Percentiles rank a stretch among this genome's conserved stretches.
Evolutionary conservation across 2,888 invertebrate species (phyloP).

Genomic region (Andricus curvator): DNA sequence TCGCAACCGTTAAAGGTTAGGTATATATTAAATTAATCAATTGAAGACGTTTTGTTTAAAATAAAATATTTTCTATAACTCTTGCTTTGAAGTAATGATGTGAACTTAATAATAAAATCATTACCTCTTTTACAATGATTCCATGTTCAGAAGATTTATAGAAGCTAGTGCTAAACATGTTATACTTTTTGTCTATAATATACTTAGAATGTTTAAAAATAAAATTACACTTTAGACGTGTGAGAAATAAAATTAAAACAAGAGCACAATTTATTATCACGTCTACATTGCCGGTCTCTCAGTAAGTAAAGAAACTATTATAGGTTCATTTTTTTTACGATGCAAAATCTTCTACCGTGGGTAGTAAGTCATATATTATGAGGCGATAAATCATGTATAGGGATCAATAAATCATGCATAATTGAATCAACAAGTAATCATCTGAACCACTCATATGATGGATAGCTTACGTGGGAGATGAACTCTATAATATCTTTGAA

Average conservation of each 20-base stretch:
- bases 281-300: not conserved
- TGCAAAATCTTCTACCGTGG: not conserved
- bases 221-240: conserved; percentile 1
- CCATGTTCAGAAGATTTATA: not conserved
- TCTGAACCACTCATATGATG: not conserved
- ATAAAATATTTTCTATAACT: not conserved
- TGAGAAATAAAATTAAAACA: conserved; percentile 11
- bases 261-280: conserved; percentile 15
- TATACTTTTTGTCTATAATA: not conserved
- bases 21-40: not conserved
- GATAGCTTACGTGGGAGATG: conserved; percentile 8
- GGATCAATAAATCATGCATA: conserved; percentile 22
- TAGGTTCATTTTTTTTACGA: not conserved
- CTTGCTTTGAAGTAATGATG: not conserved
- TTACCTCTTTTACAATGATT: not conserved
- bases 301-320: not conserved
- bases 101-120: not conserved
- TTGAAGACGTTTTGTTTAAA: not conserved
- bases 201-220: not conserved
- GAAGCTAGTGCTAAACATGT: not conserved
- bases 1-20: conserved; percentile 24
- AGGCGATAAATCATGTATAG: not conserved
- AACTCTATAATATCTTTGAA: not conserved
- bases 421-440: conserved; percentile 34
- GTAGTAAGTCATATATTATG: conserved; percentile 5